phyloP scores from a whole-genome alignment of 2,888 invertebrate species.

The Tetropium fuscum region DNA sequence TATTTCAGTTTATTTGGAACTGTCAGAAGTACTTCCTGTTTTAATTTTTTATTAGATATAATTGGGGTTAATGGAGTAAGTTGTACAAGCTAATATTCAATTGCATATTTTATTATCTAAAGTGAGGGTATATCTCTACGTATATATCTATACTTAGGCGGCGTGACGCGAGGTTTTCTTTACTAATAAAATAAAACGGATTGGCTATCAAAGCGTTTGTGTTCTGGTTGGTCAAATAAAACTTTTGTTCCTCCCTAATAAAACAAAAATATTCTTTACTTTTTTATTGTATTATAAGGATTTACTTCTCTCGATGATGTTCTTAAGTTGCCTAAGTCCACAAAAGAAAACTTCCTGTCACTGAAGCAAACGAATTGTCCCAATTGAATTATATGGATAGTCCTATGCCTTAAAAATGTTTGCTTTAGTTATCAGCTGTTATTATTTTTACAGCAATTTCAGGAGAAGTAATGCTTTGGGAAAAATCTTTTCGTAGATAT shows the following conservation, averaged over 20 bases:
- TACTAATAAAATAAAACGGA: slow-evolving; percentile 3
- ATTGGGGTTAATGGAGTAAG: slow-evolving; percentile 13
- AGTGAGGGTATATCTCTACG: neutral
- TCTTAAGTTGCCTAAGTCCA: slow-evolving; percentile 13
- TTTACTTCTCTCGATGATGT: slow-evolving; percentile 7
- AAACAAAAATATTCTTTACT: neutral
- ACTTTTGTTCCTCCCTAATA: neutral
- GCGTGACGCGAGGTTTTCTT: neutral
- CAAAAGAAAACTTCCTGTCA: slow-evolving; percentile 4
- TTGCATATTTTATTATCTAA: too few relatives aligned
- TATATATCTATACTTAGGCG: neutral
- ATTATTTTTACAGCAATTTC: neutral
- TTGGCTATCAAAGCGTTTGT: neutral
- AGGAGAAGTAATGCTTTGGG: neutral
- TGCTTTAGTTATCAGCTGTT: neutral
- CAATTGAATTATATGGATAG: slow-evolving; percentile 10
- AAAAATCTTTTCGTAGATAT: too few relatives aligned
- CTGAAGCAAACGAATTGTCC: slow-evolving; percentile 4
- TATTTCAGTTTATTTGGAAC: slow-evolving; percentile 12
- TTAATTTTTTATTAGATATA: slow-evolving; percentile 12
- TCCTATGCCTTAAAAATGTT: slow-evolving; percentile 3
- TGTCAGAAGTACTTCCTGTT: slow-evolving; percentile 16
- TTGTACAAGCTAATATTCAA: slow-evolving; percentile 3
- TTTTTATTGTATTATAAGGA: slow-evolving; percentile 12
- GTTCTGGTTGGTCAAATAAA: neutral